Conservation (phyloP, 1,140 invertebrate genomes). For the Octopus sinensis region DNA sequence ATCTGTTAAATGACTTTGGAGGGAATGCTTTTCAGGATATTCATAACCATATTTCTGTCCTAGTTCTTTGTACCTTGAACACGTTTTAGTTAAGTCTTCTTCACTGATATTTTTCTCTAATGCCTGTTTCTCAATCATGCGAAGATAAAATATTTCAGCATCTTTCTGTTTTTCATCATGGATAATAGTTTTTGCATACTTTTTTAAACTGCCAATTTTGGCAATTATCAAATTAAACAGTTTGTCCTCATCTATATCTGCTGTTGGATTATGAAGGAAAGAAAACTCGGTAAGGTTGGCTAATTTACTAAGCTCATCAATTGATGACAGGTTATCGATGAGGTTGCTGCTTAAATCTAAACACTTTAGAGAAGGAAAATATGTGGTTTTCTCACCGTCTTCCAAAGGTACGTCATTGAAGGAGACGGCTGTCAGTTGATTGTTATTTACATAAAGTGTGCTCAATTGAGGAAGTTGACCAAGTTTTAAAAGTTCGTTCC, state of each 20-base stretch:
- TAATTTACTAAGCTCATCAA: neutral
- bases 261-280: neutral
- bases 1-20: too few species aligned
- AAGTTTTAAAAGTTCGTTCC: neutral
- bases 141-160: conserved; percentile 3
- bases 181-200: neutral
- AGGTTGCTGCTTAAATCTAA: neutral
- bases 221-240: neutral
- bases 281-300: neutral
- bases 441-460: neutral
- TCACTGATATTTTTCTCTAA: neutral
- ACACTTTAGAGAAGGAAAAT: neutral
- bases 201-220: neutral
- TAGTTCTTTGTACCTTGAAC: neutral
- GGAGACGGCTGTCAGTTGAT: neutral
- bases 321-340: neutral
- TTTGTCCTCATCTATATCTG: neutral
- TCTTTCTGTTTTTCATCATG: neutral
- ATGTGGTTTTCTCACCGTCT: neutral
- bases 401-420: neutral
- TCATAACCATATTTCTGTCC: neutral
- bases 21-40: too few species aligned
- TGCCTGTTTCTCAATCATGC: neutral
- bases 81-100: neutral
- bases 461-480: neutral